Percentiles rank a stretch among this genome's conserved stretches.
phyloP scores from a whole-genome alignment of 2,797 vertebrate genomes.

The Cirrhinus molitorella region DNA sequence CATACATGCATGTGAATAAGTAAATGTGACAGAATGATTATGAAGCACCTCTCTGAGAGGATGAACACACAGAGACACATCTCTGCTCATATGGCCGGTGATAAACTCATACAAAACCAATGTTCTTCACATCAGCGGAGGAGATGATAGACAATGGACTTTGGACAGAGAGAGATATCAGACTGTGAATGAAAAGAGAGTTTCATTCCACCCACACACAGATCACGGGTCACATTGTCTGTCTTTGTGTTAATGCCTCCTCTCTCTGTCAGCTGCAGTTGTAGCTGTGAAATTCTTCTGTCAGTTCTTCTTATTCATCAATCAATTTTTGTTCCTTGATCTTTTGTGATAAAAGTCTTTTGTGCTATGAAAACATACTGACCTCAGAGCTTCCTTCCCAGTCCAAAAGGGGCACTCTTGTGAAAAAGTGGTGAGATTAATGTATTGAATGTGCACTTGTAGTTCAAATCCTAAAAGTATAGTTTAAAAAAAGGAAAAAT shows the following conservation, averaged over 20 bases:
- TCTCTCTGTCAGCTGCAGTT: neutral
- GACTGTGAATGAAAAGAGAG: neutral
- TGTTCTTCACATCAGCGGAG: slow-evolving; percentile 1
- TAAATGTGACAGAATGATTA: neutral
- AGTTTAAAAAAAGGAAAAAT: neutral
- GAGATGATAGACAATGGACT: slow-evolving; percentile 13
- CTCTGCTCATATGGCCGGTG: neutral
- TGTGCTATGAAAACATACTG: slow-evolving; percentile 1
- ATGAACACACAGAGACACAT: slow-evolving; percentile 9
- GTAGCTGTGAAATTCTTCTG: neutral
- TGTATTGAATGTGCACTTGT: neutral
- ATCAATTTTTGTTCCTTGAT: neutral
- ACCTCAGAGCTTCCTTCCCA: neutral
- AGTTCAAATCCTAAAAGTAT: neutral
- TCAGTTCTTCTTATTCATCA: neutral
- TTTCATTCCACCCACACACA: neutral
- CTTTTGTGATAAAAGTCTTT: neutral
- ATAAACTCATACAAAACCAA: slow-evolving; percentile 18
- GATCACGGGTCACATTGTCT: neutral
- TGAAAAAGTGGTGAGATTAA: neutral
- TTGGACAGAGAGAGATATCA: slow-evolving; percentile 19
- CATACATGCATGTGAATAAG: neutral
- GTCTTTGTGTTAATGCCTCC: neutral
- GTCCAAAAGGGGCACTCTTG: neutral
- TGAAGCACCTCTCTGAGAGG: neutral